Percentiles rank a stretch among this genome's conserved stretches.
phyloP scores from a whole-genome alignment of 2,113 vertebrate genomes.

The Dascyllus trimaculatus region DNA sequence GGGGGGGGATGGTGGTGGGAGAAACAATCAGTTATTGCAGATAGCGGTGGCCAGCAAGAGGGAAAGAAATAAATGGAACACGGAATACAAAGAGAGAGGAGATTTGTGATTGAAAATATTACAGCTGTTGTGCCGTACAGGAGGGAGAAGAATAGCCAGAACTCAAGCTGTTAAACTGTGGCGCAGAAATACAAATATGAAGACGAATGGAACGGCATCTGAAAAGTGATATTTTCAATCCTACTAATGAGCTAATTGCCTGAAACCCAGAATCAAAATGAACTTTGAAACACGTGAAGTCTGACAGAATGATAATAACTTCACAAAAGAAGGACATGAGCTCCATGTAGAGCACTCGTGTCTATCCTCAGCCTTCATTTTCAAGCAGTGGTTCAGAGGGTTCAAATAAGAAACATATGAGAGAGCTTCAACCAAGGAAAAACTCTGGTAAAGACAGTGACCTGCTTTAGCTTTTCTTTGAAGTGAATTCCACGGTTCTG shows the following conservation, averaged over 20 bases:
- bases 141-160: constrained; percentile 34
- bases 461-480: constrained; percentile 67
- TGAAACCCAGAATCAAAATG: too few relatives aligned
- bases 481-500: constrained; percentile 69
- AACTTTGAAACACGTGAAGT: constrained; percentile 11
- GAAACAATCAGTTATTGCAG: constrained; percentile 44
- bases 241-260: constrained; percentile 31
- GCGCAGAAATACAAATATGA: constrained; percentile 26
- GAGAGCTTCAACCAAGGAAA: constrained; percentile 61
- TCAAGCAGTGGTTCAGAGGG: constrained; percentile 47
- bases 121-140: constrained; percentile 31
- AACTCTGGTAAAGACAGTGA: constrained; percentile 62
- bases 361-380: constrained; percentile 48
- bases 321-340: background rate
- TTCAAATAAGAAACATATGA: constrained; percentile 76
- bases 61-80: constrained; percentile 47
- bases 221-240: background rate
- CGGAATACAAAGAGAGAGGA: constrained; percentile 24
- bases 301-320: background rate
- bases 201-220: constrained; percentile 33
- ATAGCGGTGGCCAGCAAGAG: constrained; percentile 35
- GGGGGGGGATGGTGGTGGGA: constrained; percentile 24
- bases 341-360: constrained; percentile 12
- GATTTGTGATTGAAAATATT: constrained; percentile 57
- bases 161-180: constrained; percentile 41